Conservation (phyloP, 2,113 vertebrate species). For the Microtus pennsylvanicus region DNA sequence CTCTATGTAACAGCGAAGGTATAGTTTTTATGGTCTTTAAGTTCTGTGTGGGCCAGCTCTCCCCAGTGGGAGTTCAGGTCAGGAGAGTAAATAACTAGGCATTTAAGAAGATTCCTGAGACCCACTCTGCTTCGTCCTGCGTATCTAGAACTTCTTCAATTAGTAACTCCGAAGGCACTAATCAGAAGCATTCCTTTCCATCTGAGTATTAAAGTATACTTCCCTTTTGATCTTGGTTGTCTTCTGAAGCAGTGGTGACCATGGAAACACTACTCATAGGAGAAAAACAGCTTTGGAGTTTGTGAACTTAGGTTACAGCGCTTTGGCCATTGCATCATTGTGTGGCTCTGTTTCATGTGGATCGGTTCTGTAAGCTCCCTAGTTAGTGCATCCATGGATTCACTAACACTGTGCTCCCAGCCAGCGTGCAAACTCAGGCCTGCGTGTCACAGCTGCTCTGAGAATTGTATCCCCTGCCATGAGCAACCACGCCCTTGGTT, state of each 20-base stretch:
- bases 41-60: not conserved
- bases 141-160: not conserved
- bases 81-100: not conserved
- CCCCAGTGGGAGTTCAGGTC: not conserved
- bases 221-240: not conserved
- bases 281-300: not conserved
- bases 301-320: not conserved
- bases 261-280: not conserved
- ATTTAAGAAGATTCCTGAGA: not conserved
- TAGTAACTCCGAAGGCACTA: not conserved
- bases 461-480: not conserved
- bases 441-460: not conserved
- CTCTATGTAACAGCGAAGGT: not conserved
- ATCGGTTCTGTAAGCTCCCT: not conserved
- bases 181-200: not conserved
- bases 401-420: not conserved
- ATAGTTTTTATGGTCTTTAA: constrained; percentile 28
- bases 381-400: not conserved
- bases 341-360: not conserved
- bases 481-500: not conserved
- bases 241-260: not conserved
- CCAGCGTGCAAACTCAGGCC: not conserved
- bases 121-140: not conserved
- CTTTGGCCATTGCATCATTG: constrained; percentile 9
- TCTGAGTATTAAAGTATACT: not conserved